Conservation (phyloP, 2,113 vertebrate genomes). For the Jaculus jaculus region DNA sequence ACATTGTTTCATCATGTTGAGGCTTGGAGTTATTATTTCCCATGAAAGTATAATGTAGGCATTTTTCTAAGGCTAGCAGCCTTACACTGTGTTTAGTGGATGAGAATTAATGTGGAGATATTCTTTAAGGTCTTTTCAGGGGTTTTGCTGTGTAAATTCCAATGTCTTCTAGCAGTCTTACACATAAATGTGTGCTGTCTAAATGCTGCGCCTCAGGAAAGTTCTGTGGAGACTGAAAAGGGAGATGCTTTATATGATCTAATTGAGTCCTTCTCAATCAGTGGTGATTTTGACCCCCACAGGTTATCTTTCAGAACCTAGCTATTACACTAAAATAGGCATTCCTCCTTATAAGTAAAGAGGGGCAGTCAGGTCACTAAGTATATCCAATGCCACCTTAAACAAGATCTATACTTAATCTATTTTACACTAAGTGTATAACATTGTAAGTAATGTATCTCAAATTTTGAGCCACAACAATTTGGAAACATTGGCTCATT, state of each 20-base stretch:
- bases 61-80: background rate
- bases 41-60: no score
- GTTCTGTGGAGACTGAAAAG: background rate
- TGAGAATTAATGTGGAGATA: background rate
- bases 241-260: background rate
- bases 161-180: background rate
- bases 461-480: background rate
- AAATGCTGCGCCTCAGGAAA: background rate
- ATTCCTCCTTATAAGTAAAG: background rate
- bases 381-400: background rate
- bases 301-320: background rate
- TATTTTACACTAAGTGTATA: background rate
- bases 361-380: background rate
- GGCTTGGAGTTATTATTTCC: background rate
- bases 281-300: background rate
- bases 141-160: background rate
- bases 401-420: background rate
- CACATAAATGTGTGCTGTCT: background rate
- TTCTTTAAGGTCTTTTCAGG: background rate
- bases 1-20: background rate
- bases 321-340: background rate
- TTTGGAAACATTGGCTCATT: background rate
- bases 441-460: background rate
- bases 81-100: background rate
- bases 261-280: background rate